These are phyloP conservation scores for Phanerotoma sp. DNA, from an alignment of 2,888 invertebrate genomes.

Conservation along the genomic window DNA sequence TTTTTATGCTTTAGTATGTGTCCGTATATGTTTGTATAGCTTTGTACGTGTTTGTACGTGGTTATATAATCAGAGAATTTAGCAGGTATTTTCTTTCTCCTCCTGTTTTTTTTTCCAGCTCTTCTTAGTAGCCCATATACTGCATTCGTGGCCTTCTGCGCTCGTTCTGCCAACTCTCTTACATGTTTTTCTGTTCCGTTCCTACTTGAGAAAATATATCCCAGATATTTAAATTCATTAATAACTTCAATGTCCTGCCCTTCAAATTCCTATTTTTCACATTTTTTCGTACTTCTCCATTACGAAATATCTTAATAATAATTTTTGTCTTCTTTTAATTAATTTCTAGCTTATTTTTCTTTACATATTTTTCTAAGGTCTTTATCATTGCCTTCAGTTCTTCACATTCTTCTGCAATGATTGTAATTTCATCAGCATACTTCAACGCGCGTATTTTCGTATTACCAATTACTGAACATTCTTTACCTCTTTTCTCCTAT, in stretches of 20 bases:
- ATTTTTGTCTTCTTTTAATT: too few species aligned
- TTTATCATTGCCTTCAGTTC: slow-evolving; percentile 11
- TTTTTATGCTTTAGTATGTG: too few species aligned
- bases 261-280: slow-evolving; percentile 7
- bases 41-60: too few species aligned
- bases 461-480: slow-evolving; percentile 4
- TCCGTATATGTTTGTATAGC: too few species aligned
- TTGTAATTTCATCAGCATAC: slow-evolving; percentile 20
- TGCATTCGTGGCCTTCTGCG: too few species aligned
- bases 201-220: too few species aligned
- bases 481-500: slow-evolving; percentile 7
- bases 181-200: background rate
- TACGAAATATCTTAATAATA: too few species aligned
- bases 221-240: too few species aligned
- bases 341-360: too few species aligned
- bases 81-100: background rate
- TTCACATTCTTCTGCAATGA: slow-evolving; percentile 7
- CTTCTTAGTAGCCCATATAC: too few species aligned
- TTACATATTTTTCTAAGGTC: too few species aligned
- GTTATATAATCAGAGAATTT: background rate
- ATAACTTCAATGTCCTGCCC: slow-evolving; percentile 10
- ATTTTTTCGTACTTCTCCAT: slow-evolving; percentile 2
- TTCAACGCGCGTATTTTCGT: slow-evolving; percentile 16
- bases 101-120: background rate
- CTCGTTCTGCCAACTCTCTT: background rate